Evolutionary conservation across 2,888 invertebrate species (phyloP).

Genomic region (Macrophya annulata): DNA sequence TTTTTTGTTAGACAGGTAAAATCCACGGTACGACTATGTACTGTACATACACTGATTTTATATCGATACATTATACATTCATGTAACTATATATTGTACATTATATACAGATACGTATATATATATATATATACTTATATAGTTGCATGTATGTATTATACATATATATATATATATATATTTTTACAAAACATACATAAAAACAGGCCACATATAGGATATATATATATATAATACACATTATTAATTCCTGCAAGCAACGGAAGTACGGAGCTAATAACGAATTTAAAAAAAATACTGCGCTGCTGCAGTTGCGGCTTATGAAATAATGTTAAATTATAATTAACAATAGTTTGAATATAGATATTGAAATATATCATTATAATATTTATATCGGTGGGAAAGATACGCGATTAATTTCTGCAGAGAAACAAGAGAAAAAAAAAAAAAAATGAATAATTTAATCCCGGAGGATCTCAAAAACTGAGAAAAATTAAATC

Average conservation of each 20-base stretch:
- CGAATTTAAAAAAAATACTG: background rate
- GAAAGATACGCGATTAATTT: background rate
- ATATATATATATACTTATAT: background rate
- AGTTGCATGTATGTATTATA: background rate
- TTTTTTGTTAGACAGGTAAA: background rate
- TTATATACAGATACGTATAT: constrained; percentile 11
- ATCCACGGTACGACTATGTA: background rate
- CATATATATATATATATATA: background rate
- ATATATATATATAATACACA: constrained; percentile 22
- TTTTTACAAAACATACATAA: constrained; percentile 26
- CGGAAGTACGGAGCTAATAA: background rate
- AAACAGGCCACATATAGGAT: constrained; percentile 44
- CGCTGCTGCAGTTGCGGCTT: background rate
- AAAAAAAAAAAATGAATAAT: background rate
- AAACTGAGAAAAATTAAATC: background rate
- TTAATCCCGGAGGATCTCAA: background rate
- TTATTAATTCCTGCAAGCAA: constrained; percentile 36
- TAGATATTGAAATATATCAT: background rate
- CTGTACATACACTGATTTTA: background rate
- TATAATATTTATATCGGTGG: background rate
- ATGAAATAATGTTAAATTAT: background rate
- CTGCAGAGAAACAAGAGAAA: background rate
- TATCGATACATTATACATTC: background rate
- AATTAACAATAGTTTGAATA: background rate
- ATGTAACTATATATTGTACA: background rate